Conservation (phyloP, 1,140 invertebrate species). For the Bursaphelenchus mucronatus region DNA sequence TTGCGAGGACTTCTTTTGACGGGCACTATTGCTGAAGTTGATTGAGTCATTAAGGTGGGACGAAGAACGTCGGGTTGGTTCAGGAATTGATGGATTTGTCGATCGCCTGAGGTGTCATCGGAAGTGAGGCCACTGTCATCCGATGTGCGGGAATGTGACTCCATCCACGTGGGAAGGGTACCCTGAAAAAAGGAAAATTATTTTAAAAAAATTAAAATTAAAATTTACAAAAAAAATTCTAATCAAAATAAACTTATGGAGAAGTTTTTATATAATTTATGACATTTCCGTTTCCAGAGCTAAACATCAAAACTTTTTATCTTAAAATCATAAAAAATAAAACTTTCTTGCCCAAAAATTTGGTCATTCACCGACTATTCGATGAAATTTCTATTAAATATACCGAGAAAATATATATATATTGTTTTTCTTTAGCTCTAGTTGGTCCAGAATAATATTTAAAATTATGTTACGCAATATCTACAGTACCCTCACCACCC, state of each 20-base stretch:
- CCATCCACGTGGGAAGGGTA: constrained; percentile 34
- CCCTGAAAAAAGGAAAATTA: constrained; percentile 3
- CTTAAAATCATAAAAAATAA: too few species aligned
- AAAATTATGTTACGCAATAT: too few species aligned
- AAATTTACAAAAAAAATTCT: not conserved
- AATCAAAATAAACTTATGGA: not conserved
- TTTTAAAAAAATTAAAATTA: constrained; percentile 26
- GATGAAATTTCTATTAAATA: too few species aligned
- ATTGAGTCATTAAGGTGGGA: constrained; percentile 29
- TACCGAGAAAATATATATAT: too few species aligned
- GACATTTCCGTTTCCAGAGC: too few species aligned
- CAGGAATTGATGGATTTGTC: not conserved
- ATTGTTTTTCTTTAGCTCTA: too few species aligned
- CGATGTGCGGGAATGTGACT: constrained; percentile 38
- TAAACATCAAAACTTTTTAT: too few species aligned
- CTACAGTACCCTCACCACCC: too few species aligned
- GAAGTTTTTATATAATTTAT: too few species aligned
- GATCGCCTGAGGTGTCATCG: constrained; percentile 40
- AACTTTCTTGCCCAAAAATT: too few species aligned
- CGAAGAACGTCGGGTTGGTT: constrained; percentile 13
- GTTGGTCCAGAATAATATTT: too few species aligned
- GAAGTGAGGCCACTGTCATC: constrained; percentile 49
- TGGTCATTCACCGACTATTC: too few species aligned
- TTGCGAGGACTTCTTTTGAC: constrained; percentile 15
- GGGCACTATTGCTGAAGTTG: constrained; percentile 22